These are phyloP conservation scores for Rhabditoides inermis DNA, from an alignment of 2,888 invertebrate genomes.

Conservation along the genomic window DNA sequence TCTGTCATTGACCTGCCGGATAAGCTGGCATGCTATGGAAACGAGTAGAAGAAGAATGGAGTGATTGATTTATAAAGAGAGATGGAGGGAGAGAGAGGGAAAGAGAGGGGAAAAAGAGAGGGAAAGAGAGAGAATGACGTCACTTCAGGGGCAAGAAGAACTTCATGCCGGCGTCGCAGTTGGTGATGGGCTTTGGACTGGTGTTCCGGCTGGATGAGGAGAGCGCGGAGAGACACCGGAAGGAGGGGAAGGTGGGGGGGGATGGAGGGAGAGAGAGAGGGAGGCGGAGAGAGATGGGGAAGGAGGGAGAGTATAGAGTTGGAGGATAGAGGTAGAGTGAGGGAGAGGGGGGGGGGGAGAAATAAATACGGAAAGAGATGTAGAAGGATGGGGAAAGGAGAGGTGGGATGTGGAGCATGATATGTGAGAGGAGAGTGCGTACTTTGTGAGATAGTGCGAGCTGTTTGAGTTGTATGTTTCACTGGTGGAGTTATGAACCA, in stretches of 20 bases:
- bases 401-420: too few relatives aligned
- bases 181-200: slow-evolving; percentile 86
- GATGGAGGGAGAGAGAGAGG: too few relatives aligned
- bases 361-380: too few relatives aligned
- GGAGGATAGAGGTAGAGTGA: slow-evolving; percentile 5
- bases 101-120: not conserved
- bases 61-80: too few relatives aligned
- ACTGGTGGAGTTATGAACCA: too few relatives aligned
- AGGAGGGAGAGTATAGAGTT: slow-evolving; percentile 54
- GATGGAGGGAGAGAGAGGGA: not conserved
- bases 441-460: too few relatives aligned
- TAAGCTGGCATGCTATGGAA: too few relatives aligned
- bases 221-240: slow-evolving; percentile 64
- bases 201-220: slow-evolving; percentile 85
- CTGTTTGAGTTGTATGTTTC: too few relatives aligned
- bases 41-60: too few relatives aligned
- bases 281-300: slow-evolving; percentile 50
- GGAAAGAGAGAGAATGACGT: not conserved
- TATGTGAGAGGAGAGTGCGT: too few relatives aligned
- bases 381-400: slow-evolving; percentile 24
- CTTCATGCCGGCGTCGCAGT: slow-evolving; percentile 80
- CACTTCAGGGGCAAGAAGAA: slow-evolving; percentile 78
- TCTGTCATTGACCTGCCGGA: too few relatives aligned
- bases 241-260: slow-evolving; percentile 11
- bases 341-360: too few relatives aligned